phyloP scores from a whole-genome alignment of 2,113 vertebrate species.

The Trogon surrucura region DNA sequence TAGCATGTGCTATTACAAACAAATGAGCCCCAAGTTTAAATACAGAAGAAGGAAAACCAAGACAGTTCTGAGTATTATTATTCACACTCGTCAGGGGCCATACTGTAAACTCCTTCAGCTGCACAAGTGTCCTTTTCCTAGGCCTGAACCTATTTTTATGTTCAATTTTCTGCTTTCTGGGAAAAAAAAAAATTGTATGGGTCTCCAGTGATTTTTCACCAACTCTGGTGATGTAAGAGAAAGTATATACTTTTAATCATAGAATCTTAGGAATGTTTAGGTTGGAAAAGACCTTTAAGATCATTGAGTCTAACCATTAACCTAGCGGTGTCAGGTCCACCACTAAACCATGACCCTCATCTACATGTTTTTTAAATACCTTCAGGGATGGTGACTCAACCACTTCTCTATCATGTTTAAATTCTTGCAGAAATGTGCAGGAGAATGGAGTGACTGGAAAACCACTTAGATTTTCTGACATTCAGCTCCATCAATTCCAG shows the following conservation, averaged over 20 bases:
- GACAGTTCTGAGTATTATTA: background rate
- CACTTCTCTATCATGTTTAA: background rate
- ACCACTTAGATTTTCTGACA: background rate
- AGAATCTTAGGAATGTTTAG: too few species aligned
- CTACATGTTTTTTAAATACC: too few species aligned
- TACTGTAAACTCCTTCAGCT: background rate
- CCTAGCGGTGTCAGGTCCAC: too few species aligned
- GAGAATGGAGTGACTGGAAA: background rate
- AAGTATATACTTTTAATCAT: background rate
- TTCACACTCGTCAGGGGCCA: background rate
- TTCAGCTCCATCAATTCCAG: background rate
- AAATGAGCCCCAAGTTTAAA: slow-evolving; percentile 8
- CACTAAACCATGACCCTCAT: too few species aligned
- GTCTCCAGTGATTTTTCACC: background rate
- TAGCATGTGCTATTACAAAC: slow-evolving; percentile 1
- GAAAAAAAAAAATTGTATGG: background rate
- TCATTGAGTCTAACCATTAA: too few species aligned
- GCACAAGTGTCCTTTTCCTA: background rate
- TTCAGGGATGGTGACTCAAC: too few species aligned
- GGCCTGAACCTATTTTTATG: background rate
- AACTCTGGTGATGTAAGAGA: background rate
- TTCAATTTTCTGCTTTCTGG: background rate
- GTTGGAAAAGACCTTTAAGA: too few species aligned
- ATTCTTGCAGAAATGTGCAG: background rate
- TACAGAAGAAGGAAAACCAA: background rate